Evolutionary conservation across 2,888 invertebrate species (phyloP).

Genomic region (Metacarcinus magister): DNA sequence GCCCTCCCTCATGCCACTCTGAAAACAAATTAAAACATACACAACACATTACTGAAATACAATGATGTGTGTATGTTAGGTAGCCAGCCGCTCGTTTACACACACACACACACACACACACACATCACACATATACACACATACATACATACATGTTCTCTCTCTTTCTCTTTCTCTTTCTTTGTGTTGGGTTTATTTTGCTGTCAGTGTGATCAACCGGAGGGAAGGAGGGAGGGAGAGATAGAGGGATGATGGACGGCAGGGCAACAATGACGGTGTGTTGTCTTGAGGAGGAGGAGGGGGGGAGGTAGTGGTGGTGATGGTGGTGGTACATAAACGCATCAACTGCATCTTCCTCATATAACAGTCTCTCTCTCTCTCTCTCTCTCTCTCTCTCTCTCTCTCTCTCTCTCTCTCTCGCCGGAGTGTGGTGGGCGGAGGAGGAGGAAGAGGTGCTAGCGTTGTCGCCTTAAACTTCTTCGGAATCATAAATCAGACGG

Average conservation of each 20-base stretch:
- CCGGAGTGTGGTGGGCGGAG: no score
- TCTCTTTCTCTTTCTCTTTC: slow-evolving; percentile 49
- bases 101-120: slow-evolving; percentile 2
- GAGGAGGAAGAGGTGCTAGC: slow-evolving; percentile 8
- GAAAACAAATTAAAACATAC: no score
- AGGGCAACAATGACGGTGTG: slow-evolving; percentile 12
- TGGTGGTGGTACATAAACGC: background rate
- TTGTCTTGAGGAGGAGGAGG: background rate
- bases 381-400: slow-evolving; percentile 48
- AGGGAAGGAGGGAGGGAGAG: background rate
- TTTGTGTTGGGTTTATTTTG: background rate
- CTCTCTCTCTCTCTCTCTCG: background rate
- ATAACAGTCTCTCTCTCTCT: background rate
- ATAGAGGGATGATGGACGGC: background rate
- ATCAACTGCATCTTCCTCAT: slow-evolving; percentile 41
- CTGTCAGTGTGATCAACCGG: slow-evolving; percentile 17
- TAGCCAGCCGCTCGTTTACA: background rate
- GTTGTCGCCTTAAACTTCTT: slow-evolving; percentile 16
- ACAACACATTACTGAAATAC: background rate
- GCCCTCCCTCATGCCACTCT: background rate
- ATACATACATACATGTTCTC: background rate
- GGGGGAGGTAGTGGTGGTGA: background rate
- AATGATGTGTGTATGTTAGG: background rate
- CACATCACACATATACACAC: slow-evolving; percentile 1
- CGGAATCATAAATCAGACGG: slow-evolving; percentile 31